Evolutionary conservation across 2,113 vertebrate genomes (phyloP).

Genomic region (Actenoides lindsayi): DNA sequence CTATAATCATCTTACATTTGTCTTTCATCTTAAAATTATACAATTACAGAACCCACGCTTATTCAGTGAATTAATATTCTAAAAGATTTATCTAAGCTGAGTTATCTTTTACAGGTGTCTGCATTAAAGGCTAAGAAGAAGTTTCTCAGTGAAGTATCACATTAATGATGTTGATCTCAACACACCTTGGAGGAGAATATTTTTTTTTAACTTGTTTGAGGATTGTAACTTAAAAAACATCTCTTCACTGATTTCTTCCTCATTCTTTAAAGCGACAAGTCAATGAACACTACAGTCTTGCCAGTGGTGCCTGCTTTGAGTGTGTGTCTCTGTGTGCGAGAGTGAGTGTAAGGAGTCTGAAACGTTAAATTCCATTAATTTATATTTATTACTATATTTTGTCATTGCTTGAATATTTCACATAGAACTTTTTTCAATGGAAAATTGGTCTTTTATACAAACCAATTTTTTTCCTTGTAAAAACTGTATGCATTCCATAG

Average conservation of each 20-base stretch:
- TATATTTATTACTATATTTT: not conserved
- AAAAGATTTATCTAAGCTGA: not conserved
- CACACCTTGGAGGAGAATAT: not conserved
- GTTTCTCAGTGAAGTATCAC: not conserved
- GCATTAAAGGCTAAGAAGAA: not conserved
- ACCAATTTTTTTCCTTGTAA: not conserved
- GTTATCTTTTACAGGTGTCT: not conserved
- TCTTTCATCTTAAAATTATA: slow-evolving; percentile 12
- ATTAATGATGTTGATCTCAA: not conserved
- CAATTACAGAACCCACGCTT: not conserved
- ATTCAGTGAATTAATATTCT: not conserved
- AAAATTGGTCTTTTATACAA: not conserved
- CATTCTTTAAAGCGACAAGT: not conserved
- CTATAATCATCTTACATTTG: not conserved
- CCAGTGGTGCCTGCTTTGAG: not conserved
- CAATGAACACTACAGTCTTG: not conserved
- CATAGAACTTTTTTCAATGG: not conserved
- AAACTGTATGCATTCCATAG: not conserved
- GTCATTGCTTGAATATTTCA: not conserved
- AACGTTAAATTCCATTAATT: not conserved
- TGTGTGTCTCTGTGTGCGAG: not conserved
- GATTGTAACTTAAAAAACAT: not conserved
- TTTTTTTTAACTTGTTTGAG: not conserved
- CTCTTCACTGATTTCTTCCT: not conserved
- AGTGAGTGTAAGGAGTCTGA: not conserved